These are phyloP conservation scores for Bucco capensis DNA, from an alignment of 2,113 vertebrate genomes.

Conservation along the genomic window DNA sequence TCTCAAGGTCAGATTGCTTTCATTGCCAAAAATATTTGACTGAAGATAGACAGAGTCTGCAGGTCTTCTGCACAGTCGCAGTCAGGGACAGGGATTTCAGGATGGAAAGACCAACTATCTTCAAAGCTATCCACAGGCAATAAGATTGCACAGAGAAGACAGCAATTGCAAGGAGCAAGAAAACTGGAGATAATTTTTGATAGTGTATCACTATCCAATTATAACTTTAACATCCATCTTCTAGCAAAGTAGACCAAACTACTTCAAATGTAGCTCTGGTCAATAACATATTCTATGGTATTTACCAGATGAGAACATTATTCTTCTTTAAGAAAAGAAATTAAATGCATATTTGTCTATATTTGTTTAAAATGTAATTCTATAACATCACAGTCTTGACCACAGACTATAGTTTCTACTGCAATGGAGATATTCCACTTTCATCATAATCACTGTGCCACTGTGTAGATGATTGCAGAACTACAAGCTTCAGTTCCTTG, in stretches of 20 bases:
- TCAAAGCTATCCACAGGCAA: not conserved
- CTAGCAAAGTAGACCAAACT: not conserved
- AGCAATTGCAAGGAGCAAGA: not conserved
- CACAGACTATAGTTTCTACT: not conserved
- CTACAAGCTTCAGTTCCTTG: conserved; percentile 31
- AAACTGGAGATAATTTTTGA: not conserved
- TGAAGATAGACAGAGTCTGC: not conserved
- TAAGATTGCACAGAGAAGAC: not conserved
- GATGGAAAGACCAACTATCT: not conserved
- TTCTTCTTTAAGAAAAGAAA: not conserved
- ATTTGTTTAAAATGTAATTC: not conserved
- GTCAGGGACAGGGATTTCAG: not conserved
- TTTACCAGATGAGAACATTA: not conserved
- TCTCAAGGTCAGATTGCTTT: not conserved
- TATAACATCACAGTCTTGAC: not conserved
- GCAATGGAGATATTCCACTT: not conserved
- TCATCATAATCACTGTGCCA: not conserved
- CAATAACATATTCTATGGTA: not conserved
- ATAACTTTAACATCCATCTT: not conserved
- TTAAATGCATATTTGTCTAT: not conserved
- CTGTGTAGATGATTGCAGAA: conserved; percentile 7
- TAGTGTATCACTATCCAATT: not conserved
- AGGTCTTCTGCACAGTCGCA: not conserved
- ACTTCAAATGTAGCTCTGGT: not conserved
- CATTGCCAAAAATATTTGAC: not conserved